Conservation (phyloP, 2,797 vertebrate genomes). For the Nyctalus aviator region DNA sequence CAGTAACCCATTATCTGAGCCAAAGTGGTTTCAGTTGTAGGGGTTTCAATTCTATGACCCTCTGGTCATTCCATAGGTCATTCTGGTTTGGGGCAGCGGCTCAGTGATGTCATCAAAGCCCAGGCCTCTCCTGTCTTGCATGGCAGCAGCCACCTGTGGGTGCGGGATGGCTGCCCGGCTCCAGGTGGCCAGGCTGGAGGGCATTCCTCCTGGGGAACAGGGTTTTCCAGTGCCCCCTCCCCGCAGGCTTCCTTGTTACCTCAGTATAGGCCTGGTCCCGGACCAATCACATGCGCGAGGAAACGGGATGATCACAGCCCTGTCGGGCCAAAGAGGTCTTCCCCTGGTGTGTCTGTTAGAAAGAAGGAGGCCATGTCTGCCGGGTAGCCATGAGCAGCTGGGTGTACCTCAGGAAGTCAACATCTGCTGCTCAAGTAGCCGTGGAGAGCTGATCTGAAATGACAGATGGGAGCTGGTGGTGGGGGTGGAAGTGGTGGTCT, state of each 20-base stretch:
- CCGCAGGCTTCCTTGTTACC: background rate
- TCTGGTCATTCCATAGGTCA: background rate
- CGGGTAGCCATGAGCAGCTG: too few relatives aligned
- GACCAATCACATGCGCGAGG: background rate
- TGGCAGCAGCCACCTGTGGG: background rate
- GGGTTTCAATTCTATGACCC: background rate
- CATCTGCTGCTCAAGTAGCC: background rate
- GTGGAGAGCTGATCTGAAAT: background rate
- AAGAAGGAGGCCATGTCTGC: background rate
- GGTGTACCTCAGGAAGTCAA: background rate
- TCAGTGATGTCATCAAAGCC: background rate
- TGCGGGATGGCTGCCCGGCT: background rate
- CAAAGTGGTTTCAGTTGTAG: background rate
- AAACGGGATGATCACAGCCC: too few relatives aligned
- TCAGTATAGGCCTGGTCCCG: background rate
- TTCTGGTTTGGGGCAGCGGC: background rate
- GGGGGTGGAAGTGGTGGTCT: background rate
- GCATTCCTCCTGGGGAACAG: background rate
- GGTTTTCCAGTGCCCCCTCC: background rate
- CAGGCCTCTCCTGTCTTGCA: background rate
- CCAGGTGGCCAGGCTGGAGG: accelerated
- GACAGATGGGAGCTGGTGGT: accelerated
- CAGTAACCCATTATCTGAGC: background rate
- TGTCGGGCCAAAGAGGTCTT: background rate
- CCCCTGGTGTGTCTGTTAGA: background rate